Base-by-base conservation (phyloP, 2,888 invertebrate species). In the Alsophila aescularia region DNA sequence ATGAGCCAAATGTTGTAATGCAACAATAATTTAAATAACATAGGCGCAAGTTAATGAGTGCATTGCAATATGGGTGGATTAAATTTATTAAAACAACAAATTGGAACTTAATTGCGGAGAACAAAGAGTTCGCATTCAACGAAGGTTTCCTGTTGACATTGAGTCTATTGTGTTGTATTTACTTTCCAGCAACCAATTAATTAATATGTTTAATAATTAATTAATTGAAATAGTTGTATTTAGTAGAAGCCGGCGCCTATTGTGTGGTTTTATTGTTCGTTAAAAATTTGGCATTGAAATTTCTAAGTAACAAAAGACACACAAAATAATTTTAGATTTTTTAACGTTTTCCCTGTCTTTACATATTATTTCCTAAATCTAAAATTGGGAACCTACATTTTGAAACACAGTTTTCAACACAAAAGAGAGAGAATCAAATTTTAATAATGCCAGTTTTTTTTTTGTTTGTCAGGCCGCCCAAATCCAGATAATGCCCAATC, bases 101-200 rank as follows among this genome's bases (percentile, higher is more conserved):
- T 41, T 14, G 16, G 16, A 36, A 13, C 13, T 10, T 31, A 36
- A 36, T 36, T 16, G 18, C 18, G 36, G 4, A 3, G 1, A 16
- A 39, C 24, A 39, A 39, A 24, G 39, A 21, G 39, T 39, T 12
- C 21, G n/a, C 21, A 13, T 24, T 21, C 21, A 39, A 39, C 12
- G 21, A 12, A 4, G 4, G 12, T 24, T 39, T 39, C 48, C 31
- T 31, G 48, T 37, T 31, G 37, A 31, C 16, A 18, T 36, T 57
- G 14, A 40, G 14, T 45, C 36, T 16, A 18, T 36, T 36, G 18
- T 36, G 9, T 35, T 35, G 8, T 16, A n/a, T 36, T 36, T 36
- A n/a, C 9, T 36, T 36, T 16, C 10, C 16, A 16, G n/a, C 5
- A 36, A 36, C 27, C 13, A 15, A 16, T 41, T 29, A 29, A 43